These are phyloP conservation scores for Catharus minimus DNA, from an alignment of 2,113 vertebrate genomes.

Conservation along the genomic window DNA sequence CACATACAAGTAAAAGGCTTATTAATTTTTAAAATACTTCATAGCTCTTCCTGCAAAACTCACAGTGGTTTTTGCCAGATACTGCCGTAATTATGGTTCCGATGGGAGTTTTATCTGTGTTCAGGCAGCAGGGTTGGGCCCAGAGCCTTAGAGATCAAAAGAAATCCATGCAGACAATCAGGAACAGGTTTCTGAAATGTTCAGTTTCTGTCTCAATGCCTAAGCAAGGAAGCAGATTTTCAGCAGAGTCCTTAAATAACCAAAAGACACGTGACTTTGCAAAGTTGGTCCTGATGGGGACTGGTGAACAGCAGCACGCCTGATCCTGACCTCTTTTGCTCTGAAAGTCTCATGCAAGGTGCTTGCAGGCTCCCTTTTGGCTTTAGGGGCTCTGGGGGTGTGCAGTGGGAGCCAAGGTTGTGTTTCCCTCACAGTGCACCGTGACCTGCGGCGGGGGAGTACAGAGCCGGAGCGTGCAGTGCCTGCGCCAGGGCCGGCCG, in stretches of 20 bases:
- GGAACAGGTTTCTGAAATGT: background rate
- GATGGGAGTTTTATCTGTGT: slow-evolving; percentile 10
- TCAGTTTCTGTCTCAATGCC: background rate
- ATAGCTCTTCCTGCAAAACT: slow-evolving; percentile 16
- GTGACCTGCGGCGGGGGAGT: slow-evolving; percentile 95
- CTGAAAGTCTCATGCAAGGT: background rate
- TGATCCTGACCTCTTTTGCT: background rate
- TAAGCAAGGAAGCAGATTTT: background rate
- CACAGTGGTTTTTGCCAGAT: slow-evolving; percentile 6
- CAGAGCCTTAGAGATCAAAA: slow-evolving; percentile 27
- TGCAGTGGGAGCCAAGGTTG: background rate
- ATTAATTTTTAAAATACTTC: slow-evolving; percentile 28
- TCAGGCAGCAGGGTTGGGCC: background rate
- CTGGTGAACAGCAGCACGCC: background rate
- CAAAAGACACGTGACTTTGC: background rate
- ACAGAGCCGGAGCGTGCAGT: slow-evolving; percentile 87
- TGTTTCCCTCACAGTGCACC: slow-evolving; percentile 81
- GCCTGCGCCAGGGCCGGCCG: slow-evolving; percentile 85
- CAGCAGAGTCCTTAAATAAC: background rate
- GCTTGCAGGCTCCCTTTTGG: background rate
- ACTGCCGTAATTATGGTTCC: background rate
- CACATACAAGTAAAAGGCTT: slow-evolving; percentile 44
- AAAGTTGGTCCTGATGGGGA: background rate
- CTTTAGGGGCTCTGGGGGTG: background rate
- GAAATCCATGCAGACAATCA: background rate